phyloP scores from a whole-genome alignment of 2,888 invertebrate genomes.

The Cancer borealis region DNA sequence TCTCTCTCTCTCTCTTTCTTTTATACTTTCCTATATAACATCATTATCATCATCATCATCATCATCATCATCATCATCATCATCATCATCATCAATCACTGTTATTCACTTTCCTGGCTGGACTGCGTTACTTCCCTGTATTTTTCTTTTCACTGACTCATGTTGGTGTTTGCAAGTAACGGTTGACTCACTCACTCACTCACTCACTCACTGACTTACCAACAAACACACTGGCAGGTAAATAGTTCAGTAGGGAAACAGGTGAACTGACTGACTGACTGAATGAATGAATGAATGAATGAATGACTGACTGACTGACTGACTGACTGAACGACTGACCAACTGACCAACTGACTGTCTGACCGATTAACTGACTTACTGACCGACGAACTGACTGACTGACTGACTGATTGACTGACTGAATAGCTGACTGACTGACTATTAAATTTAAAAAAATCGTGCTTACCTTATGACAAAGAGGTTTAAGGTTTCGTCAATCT shows the following conservation, averaged over 20 bases:
- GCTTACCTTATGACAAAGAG: background rate
- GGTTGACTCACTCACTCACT: no score
- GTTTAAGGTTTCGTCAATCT: background rate
- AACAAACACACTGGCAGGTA: background rate
- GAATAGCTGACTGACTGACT: no score
- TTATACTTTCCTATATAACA: background rate
- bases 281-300: background rate
- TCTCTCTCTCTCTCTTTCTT: background rate
- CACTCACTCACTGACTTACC: background rate
- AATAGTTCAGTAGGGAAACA: background rate
- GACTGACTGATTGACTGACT: background rate
- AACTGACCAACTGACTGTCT: background rate
- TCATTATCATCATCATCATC: background rate
- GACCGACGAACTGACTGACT: background rate
- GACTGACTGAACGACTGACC: background rate
- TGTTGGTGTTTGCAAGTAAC: no score
- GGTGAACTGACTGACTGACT: background rate
- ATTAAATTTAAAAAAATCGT: no score
- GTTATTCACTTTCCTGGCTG: background rate
- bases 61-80: background rate
- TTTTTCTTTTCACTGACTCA: background rate
- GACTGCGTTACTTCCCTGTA: background rate
- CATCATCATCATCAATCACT: background rate
- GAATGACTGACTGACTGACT: background rate
- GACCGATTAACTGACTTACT: background rate